Conservation (phyloP, 2,113 vertebrate genomes). For the Octodon degus region DNA sequence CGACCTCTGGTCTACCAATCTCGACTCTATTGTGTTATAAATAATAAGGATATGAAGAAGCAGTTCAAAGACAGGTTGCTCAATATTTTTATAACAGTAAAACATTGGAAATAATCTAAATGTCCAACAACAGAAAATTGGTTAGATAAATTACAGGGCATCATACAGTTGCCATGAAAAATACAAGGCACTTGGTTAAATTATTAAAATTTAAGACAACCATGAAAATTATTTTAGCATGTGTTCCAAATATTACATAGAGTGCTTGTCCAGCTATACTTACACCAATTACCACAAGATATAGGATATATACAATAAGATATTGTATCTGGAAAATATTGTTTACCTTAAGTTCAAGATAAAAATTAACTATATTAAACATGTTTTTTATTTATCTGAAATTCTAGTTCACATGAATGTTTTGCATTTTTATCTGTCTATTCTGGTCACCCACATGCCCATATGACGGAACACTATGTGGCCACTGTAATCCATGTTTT, state of each 20-base stretch:
- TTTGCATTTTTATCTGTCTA: slow-evolving; percentile 25
- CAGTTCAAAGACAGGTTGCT: not conserved
- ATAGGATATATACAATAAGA: not conserved
- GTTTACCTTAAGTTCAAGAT: slow-evolving; percentile 51
- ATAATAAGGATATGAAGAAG: not conserved
- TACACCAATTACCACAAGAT: not conserved
- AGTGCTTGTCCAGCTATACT: too few species aligned
- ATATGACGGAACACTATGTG: not conserved
- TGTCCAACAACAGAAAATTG: not conserved
- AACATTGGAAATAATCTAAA: slow-evolving; percentile 44
- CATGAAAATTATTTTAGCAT: not conserved
- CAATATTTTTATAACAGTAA: not conserved
- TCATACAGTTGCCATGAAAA: not conserved
- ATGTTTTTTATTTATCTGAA: not conserved
- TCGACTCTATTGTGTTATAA: slow-evolving; percentile 14
- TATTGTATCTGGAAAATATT: not conserved
- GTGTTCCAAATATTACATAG: not conserved
- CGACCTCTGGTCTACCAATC: not conserved
- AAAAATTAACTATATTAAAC: not conserved
- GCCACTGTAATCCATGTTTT: slow-evolving; percentile 21
- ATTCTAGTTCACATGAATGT: slow-evolving; percentile 20
- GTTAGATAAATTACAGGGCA: not conserved
- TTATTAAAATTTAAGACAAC: slow-evolving; percentile 28
- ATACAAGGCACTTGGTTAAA: not conserved
- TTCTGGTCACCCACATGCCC: not conserved